Conservation (phyloP, 2,888 invertebrate genomes). For the Pristionchus arcanus region DNA sequence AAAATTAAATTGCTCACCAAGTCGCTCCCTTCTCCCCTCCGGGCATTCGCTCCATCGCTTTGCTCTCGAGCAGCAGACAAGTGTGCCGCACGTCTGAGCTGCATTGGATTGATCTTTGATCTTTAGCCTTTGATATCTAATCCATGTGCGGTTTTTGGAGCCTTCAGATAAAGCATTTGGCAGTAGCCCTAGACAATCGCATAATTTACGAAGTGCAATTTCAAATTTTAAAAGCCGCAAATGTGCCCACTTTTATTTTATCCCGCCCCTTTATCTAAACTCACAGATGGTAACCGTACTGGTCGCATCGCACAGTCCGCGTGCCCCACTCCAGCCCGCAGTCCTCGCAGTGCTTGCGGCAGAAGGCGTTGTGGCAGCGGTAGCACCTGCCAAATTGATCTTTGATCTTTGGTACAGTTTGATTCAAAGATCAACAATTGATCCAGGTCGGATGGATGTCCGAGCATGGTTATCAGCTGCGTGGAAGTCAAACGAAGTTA, state of each 20-base stretch:
- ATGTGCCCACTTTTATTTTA: no score
- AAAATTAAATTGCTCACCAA: neutral
- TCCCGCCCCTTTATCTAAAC: neutral
- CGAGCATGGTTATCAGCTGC: no score
- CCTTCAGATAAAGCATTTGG: neutral
- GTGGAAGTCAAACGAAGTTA: no score
- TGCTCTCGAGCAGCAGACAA: slow-evolving; percentile 34
- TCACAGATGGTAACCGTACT: slow-evolving; percentile 40
- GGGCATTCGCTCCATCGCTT: slow-evolving; percentile 1
- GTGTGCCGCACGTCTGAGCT: slow-evolving; percentile 29
- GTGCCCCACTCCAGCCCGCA: slow-evolving; percentile 47
- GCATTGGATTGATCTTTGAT: neutral
- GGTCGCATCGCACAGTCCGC: neutral
- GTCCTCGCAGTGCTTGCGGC: slow-evolving; percentile 43
- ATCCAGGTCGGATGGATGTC: no score
- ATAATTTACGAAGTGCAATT: no score
- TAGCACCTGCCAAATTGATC: neutral
- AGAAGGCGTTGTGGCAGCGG: neutral
- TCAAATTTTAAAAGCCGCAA: no score
- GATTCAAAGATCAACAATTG: no score
- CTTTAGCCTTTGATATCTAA: neutral
- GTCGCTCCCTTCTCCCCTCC: slow-evolving; percentile 24
- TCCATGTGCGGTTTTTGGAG: neutral
- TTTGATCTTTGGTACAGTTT: neutral
- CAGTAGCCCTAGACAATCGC: neutral